These are phyloP conservation scores for Sesia apiformis DNA, from an alignment of 2,888 invertebrate genomes.

Conservation along the genomic window DNA sequence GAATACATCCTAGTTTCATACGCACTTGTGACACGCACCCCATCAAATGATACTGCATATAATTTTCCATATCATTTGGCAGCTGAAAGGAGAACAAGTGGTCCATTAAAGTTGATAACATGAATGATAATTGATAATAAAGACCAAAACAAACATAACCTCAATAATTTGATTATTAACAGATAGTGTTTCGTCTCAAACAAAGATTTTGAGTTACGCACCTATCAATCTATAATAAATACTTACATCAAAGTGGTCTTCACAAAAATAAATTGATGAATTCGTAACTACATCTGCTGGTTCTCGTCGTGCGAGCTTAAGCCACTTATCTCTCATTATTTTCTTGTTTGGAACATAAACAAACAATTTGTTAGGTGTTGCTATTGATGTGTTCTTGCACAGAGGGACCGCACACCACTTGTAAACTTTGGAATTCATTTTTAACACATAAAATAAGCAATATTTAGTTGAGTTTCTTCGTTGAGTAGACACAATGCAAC, in stretches of 20 bases:
- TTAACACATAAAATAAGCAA: not conserved
- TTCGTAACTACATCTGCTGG: too few species aligned
- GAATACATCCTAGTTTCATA: slow-evolving; percentile 13
- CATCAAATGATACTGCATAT: slow-evolving; percentile 14
- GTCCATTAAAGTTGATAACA: not conserved
- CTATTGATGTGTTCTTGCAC: too few species aligned
- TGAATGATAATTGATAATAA: not conserved
- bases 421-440: not conserved
- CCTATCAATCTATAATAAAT: too few species aligned
- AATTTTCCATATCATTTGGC: slow-evolving; percentile 15
- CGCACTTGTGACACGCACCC: slow-evolving; percentile 11
- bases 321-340: too few species aligned
- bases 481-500: not conserved
- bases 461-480: not conserved
- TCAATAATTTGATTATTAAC: not conserved
- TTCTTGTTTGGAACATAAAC: not conserved
- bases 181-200: too few species aligned
- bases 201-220: too few species aligned
- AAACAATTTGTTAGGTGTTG: not conserved
- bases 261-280: too few species aligned
- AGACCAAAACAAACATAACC: not conserved
- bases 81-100: slow-evolving; percentile 9
- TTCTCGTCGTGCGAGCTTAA: too few species aligned
- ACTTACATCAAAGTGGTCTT: too few species aligned
- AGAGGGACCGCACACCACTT: not conserved